Evolutionary conservation across 2,113 vertebrate genomes (phyloP), one percentile per base, ranked within the genome.

Genomic region (Excalfactoria chinensis): DNA sequence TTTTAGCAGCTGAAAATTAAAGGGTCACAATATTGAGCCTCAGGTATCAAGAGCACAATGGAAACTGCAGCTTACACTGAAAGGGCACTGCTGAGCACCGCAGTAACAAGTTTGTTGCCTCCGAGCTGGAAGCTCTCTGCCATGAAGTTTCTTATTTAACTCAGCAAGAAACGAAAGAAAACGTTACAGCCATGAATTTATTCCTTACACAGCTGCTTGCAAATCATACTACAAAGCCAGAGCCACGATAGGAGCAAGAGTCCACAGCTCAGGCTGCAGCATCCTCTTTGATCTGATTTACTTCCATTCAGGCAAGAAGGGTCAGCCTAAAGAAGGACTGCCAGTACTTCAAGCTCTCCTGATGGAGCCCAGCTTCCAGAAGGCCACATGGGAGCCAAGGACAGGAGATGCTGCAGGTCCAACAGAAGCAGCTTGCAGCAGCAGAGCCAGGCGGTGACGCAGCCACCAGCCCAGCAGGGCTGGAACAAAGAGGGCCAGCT

Each of bases 11-110:
- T 91, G 96, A 96, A 96, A 96, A 96, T 96, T 96, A 96, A 95
- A 91, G 95, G 94, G 93, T 95, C 94, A 95, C 88, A 96, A 96
- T 93, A 97, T 90, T 95, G 90, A 93, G 79, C 90, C 89, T 92
- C 95, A 93, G 90, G 78, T 94, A 93, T 81, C 92, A 87, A 84
- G 83, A 77, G 91, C 71, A 95, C 93, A 96, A 93, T 94, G 91
- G 91, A 92, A 94, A 89, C 46, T 80, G 89, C 91, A 93, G 95
- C 79, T 91, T 84, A 95, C 83, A 77, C 60, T 87, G 91, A 94
- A 94, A 70, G 82, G 85, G 84, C 14, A 37, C 92, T 0, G 25
- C 88, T 93, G 91, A 93, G 89, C 70, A 1, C 46, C 16, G 74
- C 19, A 0, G 89, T 76, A 93, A 80, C 75, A 84, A 90, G 92